Conservation (phyloP, 2,113 vertebrate species). For the Dendropsophus ebraccatus region DNA sequence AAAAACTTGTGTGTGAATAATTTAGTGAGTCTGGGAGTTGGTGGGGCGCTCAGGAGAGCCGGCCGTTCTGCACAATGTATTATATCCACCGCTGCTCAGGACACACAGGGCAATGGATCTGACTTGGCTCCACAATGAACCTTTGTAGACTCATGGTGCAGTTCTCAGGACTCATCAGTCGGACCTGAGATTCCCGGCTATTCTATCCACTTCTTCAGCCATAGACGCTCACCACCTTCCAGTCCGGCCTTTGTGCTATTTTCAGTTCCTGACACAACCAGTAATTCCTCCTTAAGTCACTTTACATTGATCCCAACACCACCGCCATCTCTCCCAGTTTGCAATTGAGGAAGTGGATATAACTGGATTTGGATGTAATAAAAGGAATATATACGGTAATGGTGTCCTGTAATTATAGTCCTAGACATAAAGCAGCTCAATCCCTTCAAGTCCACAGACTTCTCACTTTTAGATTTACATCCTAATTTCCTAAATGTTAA, state of each 20-base stretch:
- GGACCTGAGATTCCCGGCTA: neutral
- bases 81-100: conserved; percentile 82
- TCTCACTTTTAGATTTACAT: neutral
- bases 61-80: conserved; percentile 74
- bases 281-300: conserved; percentile 12
- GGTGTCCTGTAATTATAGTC: neutral
- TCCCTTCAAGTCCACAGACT: neutral
- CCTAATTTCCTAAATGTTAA: neutral
- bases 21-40: conserved; percentile 79
- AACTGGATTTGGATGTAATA: conserved; percentile 26
- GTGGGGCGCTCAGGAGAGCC: conserved; percentile 75
- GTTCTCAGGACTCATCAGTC: neutral
- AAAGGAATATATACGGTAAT: neutral
- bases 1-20: conserved; percentile 79
- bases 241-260: neutral
- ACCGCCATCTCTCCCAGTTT: neutral
- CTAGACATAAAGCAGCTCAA: neutral
- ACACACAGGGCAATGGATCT: conserved; percentile 75
- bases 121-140: conserved; percentile 62
- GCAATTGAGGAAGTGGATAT: neutral
- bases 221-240: neutral
- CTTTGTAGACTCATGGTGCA: neutral
- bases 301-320: conserved; percentile 38
- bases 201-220: neutral
- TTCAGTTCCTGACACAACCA: neutral